Evolutionary conservation across 37 sponge, comb jelly and placozoan genomes (phyloP).

Genomic region (Tethya wilhelma): DNA sequence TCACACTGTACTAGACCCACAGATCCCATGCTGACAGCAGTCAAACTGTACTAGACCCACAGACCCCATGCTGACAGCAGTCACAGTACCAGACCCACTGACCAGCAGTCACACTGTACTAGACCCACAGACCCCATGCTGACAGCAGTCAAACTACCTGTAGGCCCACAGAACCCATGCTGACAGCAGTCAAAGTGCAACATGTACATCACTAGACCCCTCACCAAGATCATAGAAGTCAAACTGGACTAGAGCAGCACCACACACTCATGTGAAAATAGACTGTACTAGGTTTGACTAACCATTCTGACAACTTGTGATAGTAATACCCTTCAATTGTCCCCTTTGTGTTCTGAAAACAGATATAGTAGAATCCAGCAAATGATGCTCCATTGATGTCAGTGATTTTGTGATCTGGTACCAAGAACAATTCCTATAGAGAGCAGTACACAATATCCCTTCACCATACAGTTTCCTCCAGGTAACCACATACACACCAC

Average conservation of each 20-base stretch:
- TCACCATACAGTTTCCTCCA: too few relatives aligned
- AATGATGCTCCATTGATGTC: slow-evolving; percentile 94
- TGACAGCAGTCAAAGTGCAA: too few relatives aligned
- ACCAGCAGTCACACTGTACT: too few relatives aligned
- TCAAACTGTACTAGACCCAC: neutral
- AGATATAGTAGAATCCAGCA: slow-evolving; percentile 98
- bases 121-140: too few relatives aligned
- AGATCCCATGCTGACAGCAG: neutral
- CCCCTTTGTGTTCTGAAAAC: slow-evolving; percentile 77
- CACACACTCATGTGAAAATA: neutral
- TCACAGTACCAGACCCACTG: too few relatives aligned
- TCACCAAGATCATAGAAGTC: neutral
- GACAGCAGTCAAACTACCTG: too few relatives aligned
- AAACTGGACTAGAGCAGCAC: neutral
- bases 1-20: too few relatives aligned
- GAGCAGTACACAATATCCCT: neutral
- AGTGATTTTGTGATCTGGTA: slow-evolving; percentile 89
- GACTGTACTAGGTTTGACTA: too few relatives aligned
- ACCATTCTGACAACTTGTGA: slow-evolving; percentile 92
- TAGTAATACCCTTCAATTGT: slow-evolving; percentile 95
- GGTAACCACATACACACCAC: too few relatives aligned
- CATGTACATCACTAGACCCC: neutral
- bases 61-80: too few relatives aligned
- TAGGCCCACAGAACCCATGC: too few relatives aligned
- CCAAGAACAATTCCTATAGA: slow-evolving; percentile 89